Evolutionary conservation across 1,140 invertebrate species (phyloP).

Genomic region (Pentalonia nigronervosa): DNA sequence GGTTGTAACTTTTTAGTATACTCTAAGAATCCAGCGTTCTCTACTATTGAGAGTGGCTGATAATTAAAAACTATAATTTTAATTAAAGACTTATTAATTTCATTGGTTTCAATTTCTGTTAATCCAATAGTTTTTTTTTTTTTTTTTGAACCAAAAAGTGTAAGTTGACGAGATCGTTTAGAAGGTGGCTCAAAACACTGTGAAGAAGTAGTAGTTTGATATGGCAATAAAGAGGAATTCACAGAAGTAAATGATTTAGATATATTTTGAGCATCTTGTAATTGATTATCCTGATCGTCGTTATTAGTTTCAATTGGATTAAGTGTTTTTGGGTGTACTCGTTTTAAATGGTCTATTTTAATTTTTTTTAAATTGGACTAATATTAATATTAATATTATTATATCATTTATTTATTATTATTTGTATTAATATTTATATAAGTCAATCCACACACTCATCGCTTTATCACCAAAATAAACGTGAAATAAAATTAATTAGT

Average conservation of each 20-base stretch:
- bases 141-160: constrained; percentile 22
- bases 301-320: constrained; percentile 36
- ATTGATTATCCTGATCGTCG: constrained; percentile 17
- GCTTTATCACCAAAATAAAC: not conserved
- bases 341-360: constrained; percentile 35
- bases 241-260: not conserved
- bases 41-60: constrained; percentile 51
- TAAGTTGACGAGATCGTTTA: not conserved
- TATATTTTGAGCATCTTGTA: not conserved
- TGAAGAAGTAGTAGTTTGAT: not conserved
- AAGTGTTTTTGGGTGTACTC: not conserved
- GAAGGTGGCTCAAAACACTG: not conserved
- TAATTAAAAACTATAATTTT: constrained; percentile 19
- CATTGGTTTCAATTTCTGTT: not conserved
- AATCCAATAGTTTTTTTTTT: not conserved
- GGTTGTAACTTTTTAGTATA: constrained; percentile 49
- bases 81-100: constrained; percentile 7
- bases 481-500: not conserved
- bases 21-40: constrained; percentile 47
- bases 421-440: not conserved
- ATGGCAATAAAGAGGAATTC: not conserved
- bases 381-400: too few relatives aligned
- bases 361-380: not conserved
- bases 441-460: not conserved
- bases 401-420: not conserved